phyloP scores from a whole-genome alignment of 2,113 vertebrate species.

The Mystacornis crossleyi region DNA sequence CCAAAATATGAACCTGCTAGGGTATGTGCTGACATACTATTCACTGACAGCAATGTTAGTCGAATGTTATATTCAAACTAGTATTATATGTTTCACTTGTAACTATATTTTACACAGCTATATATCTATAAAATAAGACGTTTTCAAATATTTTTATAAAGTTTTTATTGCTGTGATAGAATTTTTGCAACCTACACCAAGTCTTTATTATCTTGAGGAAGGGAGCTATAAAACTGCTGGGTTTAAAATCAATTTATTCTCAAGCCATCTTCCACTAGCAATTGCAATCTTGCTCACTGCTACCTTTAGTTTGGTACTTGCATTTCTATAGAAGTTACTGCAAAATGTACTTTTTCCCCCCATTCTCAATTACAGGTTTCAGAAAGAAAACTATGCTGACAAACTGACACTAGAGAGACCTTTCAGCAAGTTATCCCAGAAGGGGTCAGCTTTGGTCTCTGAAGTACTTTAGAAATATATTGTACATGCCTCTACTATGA shows the following conservation, averaged over 20 bases:
- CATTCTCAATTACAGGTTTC: background rate
- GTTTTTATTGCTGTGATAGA: constrained; percentile 27
- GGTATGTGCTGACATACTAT: background rate
- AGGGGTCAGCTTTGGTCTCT: constrained; percentile 25
- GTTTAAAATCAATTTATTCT: constrained; percentile 43
- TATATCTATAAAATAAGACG: constrained; percentile 42
- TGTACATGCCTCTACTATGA: background rate
- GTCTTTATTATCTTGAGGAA: constrained; percentile 40
- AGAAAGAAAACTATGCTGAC: background rate
- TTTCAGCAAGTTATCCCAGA: constrained; percentile 18
- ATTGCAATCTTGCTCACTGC: background rate
- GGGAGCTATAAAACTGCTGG: constrained; percentile 4
- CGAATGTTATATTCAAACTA: background rate
- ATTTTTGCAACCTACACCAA: constrained; percentile 12
- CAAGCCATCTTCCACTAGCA: background rate
- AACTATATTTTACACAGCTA: constrained; percentile 20
- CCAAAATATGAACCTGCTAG: background rate
- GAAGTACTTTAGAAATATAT: constrained; percentile 22
- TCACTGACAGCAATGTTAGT: background rate
- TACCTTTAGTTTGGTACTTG: background rate
- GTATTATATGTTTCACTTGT: background rate
- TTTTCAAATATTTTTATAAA: constrained; percentile 56
- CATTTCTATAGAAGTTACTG: background rate
- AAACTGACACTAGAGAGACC: background rate
- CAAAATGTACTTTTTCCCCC: background rate